Evolutionary conservation across 2,113 vertebrate genomes (phyloP), one percentile per base, ranked within the genome.

Genomic region (Melanerpes aurifrons): DNA sequence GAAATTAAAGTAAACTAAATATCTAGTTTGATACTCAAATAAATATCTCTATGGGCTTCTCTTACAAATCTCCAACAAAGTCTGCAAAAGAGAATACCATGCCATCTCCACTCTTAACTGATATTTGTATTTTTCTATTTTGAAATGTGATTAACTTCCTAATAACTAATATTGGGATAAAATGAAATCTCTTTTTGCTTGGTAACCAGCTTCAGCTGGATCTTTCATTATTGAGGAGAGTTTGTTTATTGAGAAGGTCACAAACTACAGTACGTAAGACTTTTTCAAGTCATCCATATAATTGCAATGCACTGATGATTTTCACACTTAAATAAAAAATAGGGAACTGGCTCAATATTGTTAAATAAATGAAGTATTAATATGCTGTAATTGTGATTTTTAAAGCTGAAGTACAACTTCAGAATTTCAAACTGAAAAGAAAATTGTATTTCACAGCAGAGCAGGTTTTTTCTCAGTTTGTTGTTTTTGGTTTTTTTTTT

Each of bases 241-340:
- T 82, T 95, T 79, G 8, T 67, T 87, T 63, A n/a, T 57, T 87
- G 64, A 67, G 47, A 87, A 93, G 35, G 83, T 73, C 82, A 76
- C 35, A 80, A 25, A 61, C 13, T 94, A 62, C 87, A 89, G 43
- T 59, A 67, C 57, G 11, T 79, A 82, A 72, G 43, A 53, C 40
- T 31, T 68, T 59, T 91, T 15, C 29, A 77, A 67, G 35, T 87
- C 72, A 83, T 77, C 43, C 35, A 14, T 57, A 32, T 53, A 86
- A 94, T 74, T 93, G 24, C 37, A 87, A 91, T 48, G 57, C 53
- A 86, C 3, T 11, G 61, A 76, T 80, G 70, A 87, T 91, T 91
- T 94, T 86, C 54, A 67, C 86, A 56, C 19, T 57, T 91, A 26
- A 71, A 5, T 68, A 70, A 86, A 82, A 45, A 28, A 14, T 43